Percentiles rank a stretch among this genome's conserved stretches.
Evolutionary conservation across 2,888 invertebrate genomes (phyloP).

Genomic region (Chymomyza amoena): DNA sequence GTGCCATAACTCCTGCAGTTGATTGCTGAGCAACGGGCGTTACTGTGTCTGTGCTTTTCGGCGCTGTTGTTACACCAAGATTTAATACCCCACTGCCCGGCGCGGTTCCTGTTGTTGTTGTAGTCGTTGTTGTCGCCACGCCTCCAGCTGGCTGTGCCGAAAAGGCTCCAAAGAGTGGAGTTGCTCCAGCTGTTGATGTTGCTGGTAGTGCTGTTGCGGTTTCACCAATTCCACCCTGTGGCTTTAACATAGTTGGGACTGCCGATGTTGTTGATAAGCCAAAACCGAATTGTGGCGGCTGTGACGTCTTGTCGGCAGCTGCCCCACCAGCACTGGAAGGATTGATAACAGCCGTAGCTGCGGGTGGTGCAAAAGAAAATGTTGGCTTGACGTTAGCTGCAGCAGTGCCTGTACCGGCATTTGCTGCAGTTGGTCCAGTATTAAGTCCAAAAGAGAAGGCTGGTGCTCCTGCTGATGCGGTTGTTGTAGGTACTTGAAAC

Average conservation of each 20-base stretch:
- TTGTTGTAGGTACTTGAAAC: constrained; percentile 68
- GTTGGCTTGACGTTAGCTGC: constrained; percentile 40
- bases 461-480: constrained; percentile 32
- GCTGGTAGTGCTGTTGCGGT: constrained; percentile 25
- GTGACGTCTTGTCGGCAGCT: constrained; percentile 62
- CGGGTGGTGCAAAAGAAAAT: constrained; percentile 43
- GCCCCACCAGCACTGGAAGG: constrained; percentile 61
- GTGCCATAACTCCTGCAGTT: constrained; percentile 29
- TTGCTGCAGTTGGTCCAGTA: constrained; percentile 34
- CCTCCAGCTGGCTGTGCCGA: constrained; percentile 40
- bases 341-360: constrained; percentile 22
- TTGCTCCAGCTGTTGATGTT: constrained; percentile 18
- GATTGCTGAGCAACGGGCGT: constrained; percentile 26
- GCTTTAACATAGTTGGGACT: constrained; percentile 16
- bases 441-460: constrained; percentile 55
- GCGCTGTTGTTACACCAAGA: constrained; percentile 38
- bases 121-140: constrained; percentile 16
- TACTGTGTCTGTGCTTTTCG: constrained; percentile 34
- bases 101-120: constrained; percentile 27
- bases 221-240: constrained; percentile 29
- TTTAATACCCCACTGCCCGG: constrained; percentile 31
- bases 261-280: constrained; percentile 34
- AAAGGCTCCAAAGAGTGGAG: constrained; percentile 51
- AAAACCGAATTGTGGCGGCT: constrained; percentile 56
- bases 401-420: constrained; percentile 26